phyloP scores from a whole-genome alignment of 2,797 vertebrate genomes.

The Varecia variegata region DNA sequence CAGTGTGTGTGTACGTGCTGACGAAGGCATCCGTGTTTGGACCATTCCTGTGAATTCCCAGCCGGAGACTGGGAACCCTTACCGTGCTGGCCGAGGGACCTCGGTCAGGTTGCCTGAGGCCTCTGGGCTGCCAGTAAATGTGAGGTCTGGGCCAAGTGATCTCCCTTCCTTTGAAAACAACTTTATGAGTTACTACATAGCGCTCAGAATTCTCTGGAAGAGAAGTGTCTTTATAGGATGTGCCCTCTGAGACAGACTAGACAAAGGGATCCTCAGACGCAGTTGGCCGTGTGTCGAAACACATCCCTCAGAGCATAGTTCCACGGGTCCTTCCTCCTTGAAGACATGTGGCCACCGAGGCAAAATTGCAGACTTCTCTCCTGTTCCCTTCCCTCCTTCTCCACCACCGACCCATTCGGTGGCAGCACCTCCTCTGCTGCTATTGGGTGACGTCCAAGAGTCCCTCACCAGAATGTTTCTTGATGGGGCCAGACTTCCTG shows the following conservation, averaged over 20 bases:
- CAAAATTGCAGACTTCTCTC: neutral
- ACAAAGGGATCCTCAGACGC: neutral
- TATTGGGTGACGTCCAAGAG: neutral
- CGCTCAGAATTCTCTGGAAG: neutral
- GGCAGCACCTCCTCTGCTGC: neutral
- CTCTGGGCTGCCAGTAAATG: neutral
- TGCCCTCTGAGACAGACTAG: neutral
- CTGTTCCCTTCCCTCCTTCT: neutral
- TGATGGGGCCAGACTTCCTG: neutral
- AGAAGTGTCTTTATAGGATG: neutral
- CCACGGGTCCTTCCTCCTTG: neutral
- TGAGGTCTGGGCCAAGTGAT: neutral
- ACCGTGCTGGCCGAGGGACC: neutral
- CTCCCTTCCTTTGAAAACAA: neutral
- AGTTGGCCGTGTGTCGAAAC: neutral
- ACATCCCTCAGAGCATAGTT: neutral
- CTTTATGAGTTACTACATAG: neutral
- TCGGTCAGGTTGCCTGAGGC: too few species aligned
- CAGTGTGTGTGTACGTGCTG: rapidly evolving
- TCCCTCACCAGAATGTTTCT: neutral
- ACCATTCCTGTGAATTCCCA: neutral
- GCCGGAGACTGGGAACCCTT: neutral
- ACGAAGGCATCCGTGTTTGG: neutral
- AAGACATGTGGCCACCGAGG: neutral
- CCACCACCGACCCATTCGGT: rapidly evolving